Evolutionary conservation across 2,797 vertebrate species (phyloP).

Genomic region (Crocodylus rhombifer): DNA sequence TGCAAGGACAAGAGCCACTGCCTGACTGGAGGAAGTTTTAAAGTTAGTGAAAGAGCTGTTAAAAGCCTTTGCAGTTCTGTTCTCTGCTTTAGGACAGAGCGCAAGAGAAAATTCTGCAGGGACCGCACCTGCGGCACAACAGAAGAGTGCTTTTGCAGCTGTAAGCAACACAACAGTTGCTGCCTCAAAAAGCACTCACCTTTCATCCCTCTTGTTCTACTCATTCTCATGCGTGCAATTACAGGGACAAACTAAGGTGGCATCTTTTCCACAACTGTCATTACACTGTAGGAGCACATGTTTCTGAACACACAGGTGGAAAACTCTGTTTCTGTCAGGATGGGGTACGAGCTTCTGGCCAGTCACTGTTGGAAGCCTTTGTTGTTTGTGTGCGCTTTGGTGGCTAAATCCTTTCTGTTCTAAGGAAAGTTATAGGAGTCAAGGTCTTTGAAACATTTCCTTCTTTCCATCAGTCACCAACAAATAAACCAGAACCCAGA

Average conservation of each 20-base stretch:
- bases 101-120: not conserved
- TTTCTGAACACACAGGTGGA: not conserved
- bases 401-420: too few species aligned
- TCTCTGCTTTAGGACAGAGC: not conserved
- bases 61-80: not conserved
- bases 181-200: conserved; percentile 21
- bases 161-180: not conserved
- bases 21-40: not conserved
- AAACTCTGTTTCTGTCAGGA: not conserved
- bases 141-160: not conserved
- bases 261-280: too few species aligned
- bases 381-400: too few species aligned
- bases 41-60: not conserved
- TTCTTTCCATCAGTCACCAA: not conserved
- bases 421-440: too few species aligned
- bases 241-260: not conserved
- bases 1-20: not conserved
- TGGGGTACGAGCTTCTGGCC: too few species aligned
- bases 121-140: not conserved
- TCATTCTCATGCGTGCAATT: not conserved
- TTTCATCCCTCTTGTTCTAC: not conserved
- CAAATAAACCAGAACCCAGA: not conserved
- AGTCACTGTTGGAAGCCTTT: too few species aligned
- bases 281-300: not conserved
- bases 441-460: too few species aligned